Percentiles rank a stretch among this genome's conserved stretches.
Conservation (phyloP, 2,113 vertebrate species). For the Eublepharis macularius region DNA sequence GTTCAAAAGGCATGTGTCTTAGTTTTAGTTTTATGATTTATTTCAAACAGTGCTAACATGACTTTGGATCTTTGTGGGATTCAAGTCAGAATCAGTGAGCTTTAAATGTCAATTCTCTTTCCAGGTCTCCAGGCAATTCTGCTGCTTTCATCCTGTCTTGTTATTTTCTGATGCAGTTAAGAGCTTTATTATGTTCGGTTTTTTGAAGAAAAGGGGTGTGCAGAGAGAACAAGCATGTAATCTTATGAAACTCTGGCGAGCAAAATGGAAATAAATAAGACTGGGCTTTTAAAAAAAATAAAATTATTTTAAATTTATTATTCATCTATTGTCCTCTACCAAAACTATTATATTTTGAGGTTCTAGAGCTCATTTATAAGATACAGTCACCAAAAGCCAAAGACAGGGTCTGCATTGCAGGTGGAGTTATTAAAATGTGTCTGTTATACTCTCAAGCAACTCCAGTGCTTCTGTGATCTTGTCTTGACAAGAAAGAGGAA, state of each 20-base stretch:
- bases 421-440: not conserved
- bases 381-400: not conserved
- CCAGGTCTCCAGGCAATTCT: slow-evolving; percentile 12
- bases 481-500: too few relatives aligned
- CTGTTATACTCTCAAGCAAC: not conserved
- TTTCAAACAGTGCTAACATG: not conserved
- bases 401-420: not conserved
- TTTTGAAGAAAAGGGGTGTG: not conserved
- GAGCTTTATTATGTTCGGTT: not conserved
- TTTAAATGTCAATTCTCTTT: slow-evolving; percentile 4
- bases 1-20: slow-evolving; percentile 33
- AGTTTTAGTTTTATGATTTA: slow-evolving; percentile 41
- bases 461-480: too few relatives aligned
- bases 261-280: slow-evolving; percentile 22
- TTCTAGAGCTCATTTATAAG: not conserved
- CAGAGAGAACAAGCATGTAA: not conserved
- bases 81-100: not conserved
- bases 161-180: slow-evolving; percentile 51
- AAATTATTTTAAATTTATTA: slow-evolving; percentile 40
- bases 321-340: not conserved
- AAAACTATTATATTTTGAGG: not conserved
- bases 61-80: not conserved
- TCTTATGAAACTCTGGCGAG: slow-evolving; percentile 31
- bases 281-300: not conserved
- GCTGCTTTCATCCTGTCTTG: slow-evolving; percentile 15